Evolutionary conservation across 2,113 vertebrate species (phyloP).

Genomic region (Sinocyclocheilus maitianheensis): DNA sequence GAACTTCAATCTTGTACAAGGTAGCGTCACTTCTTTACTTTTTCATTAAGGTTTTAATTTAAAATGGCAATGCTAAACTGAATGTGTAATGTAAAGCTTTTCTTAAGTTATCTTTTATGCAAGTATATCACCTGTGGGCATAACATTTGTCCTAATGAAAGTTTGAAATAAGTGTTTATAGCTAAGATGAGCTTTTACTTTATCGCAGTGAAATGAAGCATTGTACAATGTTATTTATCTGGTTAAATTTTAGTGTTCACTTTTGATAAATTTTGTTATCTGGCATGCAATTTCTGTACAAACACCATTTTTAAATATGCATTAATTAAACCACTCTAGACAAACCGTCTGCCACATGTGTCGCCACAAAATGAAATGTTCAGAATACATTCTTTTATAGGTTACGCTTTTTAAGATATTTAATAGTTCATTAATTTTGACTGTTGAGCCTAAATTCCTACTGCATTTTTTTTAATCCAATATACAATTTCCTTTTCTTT

Average conservation of each 20-base stretch:
- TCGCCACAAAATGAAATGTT: background rate
- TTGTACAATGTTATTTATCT: slow-evolving; percentile 41
- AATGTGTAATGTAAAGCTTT: slow-evolving; percentile 59
- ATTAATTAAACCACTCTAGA: slow-evolving; percentile 29
- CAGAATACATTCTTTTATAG: background rate
- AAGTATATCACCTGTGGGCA: slow-evolving; percentile 4
- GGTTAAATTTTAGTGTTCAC: background rate
- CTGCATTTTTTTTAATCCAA: background rate
- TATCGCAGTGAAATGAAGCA: slow-evolving; percentile 9
- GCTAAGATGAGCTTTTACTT: slow-evolving; percentile 19
- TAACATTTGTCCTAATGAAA: background rate
- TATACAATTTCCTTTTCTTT: slow-evolving; percentile 42
- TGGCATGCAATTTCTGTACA: slow-evolving; percentile 1
- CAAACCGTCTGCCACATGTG: background rate
- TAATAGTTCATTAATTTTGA: slow-evolving; percentile 53
- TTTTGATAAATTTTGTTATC: background rate
- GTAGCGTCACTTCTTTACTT: background rate
- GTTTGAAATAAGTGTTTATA: background rate
- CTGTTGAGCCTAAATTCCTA: slow-evolving; percentile 14
- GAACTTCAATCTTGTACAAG: slow-evolving; percentile 2
- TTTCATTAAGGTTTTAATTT: slow-evolving; percentile 49
- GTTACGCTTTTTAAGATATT: slow-evolving; percentile 56
- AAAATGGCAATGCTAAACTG: slow-evolving; percentile 26
- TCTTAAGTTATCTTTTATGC: slow-evolving; percentile 22
- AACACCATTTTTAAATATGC: slow-evolving; percentile 19